These are phyloP conservation scores for Chamaea fasciata DNA, from an alignment of 2,113 vertebrate species.

Conservation along the genomic window DNA sequence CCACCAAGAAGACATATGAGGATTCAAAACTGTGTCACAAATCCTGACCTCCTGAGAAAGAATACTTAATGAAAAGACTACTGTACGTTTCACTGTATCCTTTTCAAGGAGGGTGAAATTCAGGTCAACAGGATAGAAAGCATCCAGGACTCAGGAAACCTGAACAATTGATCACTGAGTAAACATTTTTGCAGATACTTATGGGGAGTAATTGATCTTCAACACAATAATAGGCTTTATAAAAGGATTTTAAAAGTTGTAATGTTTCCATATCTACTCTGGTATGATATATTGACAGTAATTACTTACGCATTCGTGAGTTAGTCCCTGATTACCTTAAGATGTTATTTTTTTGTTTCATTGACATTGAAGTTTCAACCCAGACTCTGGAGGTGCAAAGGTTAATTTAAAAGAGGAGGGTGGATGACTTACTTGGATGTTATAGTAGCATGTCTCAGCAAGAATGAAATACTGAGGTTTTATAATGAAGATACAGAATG, in stretches of 20 bases:
- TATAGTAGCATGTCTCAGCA: not conserved
- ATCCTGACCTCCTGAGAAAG: slow-evolving; percentile 59
- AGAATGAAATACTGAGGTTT: not conserved
- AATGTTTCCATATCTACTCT: not conserved
- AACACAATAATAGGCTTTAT: slow-evolving; percentile 46
- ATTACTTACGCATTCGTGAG: not conserved
- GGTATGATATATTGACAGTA: not conserved
- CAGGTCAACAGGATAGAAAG: slow-evolving; percentile 55
- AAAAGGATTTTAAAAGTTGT: slow-evolving; percentile 10
- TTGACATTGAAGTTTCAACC: not conserved
- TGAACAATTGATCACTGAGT: slow-evolving; percentile 54
- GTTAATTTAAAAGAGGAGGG: not conserved
- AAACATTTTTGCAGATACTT: slow-evolving; percentile 55
- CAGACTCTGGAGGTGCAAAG: not conserved
- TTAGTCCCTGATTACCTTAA: not conserved
- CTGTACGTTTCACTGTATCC: slow-evolving; percentile 62
- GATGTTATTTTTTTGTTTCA: not conserved
- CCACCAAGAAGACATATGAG: slow-evolving; percentile 56
- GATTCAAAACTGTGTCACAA: slow-evolving; percentile 61
- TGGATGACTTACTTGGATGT: not conserved
- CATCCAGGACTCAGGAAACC: slow-evolving; percentile 55
- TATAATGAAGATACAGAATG: not conserved
- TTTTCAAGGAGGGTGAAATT: slow-evolving; percentile 62
- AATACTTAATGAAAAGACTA: slow-evolving; percentile 63
- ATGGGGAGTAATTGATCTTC: slow-evolving; percentile 17